Base-by-base conservation (phyloP, 1,140 invertebrate genomes). In the Nephotettix cincticeps region DNA sequence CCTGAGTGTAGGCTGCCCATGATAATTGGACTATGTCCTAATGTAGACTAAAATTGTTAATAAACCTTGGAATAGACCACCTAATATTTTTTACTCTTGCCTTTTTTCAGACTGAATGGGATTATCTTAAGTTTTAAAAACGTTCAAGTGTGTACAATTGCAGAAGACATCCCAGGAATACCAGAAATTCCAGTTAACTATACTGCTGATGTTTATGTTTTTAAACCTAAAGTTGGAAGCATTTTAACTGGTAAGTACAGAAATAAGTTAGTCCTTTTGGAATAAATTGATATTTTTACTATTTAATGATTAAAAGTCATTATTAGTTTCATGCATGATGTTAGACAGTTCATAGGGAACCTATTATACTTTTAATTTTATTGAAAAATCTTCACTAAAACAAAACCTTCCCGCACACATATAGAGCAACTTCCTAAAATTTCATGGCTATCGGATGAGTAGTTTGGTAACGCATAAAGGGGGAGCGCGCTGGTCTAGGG, bases 71-170 rank as follows among this genome's bases (percentile, higher is more conserved):
- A n/a, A n/a, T n/a, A n/a, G n/a, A n/a, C n/a, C n/a, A n/a, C n/a
- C n/a, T n/a, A n/a, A n/a, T n/a, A n/a, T n/a, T n/a, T n/a, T n/a
- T n/a, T n/a, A n/a, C n/a, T n/a, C n/a, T n/a, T n/a, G n/a, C n/a
- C n/a, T n/a, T 36, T 6, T 51, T 51, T 19, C 21, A 51, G 47
- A 21, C 19, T 51, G 47, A n/a, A 51, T 51, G 47, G 47, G 6
- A 51, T 19, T 36, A 51, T 51, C 19, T 51, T 51, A n/a, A 51
- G 47, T n/a, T 51, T 51, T n/a, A 51, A 51, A 51, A 51, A 51
- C 21, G n/a, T 51, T 4, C 47, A 51, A 51, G 47, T 51, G 21
- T 19, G 4, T n/a, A 51, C 47, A 9, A 4, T 51, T 19, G 14
- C 47, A 4, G 47, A 51, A 51, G 47, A 51, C n/a, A 51, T 19